Conservation (phyloP, 2,113 vertebrate genomes). For the Pteronura brasiliensis region DNA sequence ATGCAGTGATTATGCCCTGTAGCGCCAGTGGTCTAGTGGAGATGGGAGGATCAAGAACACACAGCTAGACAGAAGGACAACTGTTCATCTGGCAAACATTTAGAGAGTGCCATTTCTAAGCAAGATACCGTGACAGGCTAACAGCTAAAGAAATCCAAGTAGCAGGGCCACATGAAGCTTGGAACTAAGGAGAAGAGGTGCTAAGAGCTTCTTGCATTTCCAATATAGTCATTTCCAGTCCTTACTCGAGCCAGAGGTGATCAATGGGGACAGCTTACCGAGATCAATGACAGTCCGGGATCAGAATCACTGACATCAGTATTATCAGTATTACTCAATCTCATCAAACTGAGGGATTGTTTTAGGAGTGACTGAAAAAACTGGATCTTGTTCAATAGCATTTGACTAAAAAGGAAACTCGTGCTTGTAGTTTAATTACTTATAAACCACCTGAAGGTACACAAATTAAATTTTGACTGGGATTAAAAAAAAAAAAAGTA, state of each 20-base stretch:
- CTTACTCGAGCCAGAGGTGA: background rate
- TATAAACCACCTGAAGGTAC: background rate
- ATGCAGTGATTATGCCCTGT: accelerated
- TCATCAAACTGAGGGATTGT: background rate
- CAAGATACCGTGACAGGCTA: background rate
- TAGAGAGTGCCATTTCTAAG: background rate
- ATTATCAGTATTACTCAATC: background rate
- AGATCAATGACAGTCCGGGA: background rate
- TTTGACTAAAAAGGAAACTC: background rate
- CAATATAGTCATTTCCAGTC: background rate
- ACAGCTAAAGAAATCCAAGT: background rate
- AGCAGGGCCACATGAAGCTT: background rate
- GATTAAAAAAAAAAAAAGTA: background rate
- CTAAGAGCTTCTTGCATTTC: background rate
- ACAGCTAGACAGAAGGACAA: background rate
- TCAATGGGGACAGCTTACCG: background rate
- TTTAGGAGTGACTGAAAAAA: background rate
- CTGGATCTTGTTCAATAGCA: background rate
- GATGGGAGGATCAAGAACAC: background rate
- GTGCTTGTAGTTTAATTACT: background rate
- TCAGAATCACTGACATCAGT: background rate
- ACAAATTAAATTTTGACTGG: background rate
- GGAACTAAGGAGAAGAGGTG: background rate
- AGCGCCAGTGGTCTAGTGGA: background rate
- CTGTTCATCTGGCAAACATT: background rate